Evolutionary conservation across 2,797 vertebrate genomes (phyloP).

Genomic region (Labeo calbasu): DNA sequence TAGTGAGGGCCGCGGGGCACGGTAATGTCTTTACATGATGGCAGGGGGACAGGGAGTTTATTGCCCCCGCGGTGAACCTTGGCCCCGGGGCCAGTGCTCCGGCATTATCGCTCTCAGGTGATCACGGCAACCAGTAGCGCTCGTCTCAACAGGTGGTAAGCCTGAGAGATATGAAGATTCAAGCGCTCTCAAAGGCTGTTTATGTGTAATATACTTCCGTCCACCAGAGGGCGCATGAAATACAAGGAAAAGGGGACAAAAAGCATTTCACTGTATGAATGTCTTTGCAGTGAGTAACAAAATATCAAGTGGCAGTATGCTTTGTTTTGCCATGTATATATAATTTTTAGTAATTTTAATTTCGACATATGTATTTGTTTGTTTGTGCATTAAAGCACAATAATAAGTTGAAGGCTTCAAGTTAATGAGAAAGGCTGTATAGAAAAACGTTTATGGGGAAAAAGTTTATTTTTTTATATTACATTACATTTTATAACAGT

Average conservation of each 20-base stretch:
- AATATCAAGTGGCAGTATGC: not conserved
- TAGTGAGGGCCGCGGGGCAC: conserved; percentile 66
- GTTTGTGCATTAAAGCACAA: too few relatives aligned
- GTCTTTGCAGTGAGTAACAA: not conserved
- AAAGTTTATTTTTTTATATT: too few relatives aligned
- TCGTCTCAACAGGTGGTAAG: conserved; percentile 55
- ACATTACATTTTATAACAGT: too few relatives aligned
- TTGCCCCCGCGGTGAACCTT: conserved; percentile 66
- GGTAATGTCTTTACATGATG: conserved; percentile 54
- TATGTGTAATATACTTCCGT: not conserved
- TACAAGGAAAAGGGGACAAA: not conserved
- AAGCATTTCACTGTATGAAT: not conserved
- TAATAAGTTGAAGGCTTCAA: too few relatives aligned
- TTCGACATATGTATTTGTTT: too few relatives aligned
- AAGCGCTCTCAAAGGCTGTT: not conserved
- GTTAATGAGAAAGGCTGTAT: too few relatives aligned
- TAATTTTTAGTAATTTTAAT: too few relatives aligned
- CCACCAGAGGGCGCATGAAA: conserved; percentile 25
- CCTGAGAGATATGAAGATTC: conserved; percentile 33
- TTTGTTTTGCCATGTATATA: too few relatives aligned
- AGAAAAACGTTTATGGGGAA: too few relatives aligned
- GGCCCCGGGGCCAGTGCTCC: conserved; percentile 37
- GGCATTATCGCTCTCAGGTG: conserved; percentile 57
- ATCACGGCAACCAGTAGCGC: conserved; percentile 53
- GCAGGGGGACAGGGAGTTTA: conserved; percentile 60